phyloP scores from a whole-genome alignment of 92 coral and sea anemone genomes.

The Umimayanthus chanpuru region DNA sequence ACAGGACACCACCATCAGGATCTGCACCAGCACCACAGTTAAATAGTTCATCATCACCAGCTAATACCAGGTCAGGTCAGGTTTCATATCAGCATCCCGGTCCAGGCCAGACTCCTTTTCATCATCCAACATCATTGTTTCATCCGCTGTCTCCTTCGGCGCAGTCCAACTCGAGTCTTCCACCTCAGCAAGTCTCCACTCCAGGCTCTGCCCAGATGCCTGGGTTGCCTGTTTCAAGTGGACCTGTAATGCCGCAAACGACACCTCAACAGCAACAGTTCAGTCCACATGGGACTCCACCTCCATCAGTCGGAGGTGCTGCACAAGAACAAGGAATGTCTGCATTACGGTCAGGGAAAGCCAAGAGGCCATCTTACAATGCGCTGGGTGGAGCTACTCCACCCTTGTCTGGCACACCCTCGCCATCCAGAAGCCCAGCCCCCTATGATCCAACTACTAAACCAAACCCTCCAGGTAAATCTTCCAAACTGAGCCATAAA shows the following conservation, averaged over 20 bases:
- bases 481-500: not conserved
- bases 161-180: not conserved
- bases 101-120: conserved; percentile 21
- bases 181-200: conserved; percentile 5
- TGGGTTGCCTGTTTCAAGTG: conserved; percentile 14
- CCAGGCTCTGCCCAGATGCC: conserved; percentile 22
- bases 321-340: conserved; percentile 73
- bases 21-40: conserved; percentile 12
- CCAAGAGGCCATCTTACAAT: conserved; percentile 71
- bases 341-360: conserved; percentile 84
- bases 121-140: conserved; percentile 12
- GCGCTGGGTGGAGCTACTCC: conserved; percentile 50
- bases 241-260: not conserved
- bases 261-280: conserved; percentile 42
- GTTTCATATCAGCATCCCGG: not conserved
- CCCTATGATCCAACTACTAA: conserved; percentile 42
- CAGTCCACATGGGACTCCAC: conserved; percentile 57
- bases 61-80: not conserved
- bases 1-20: conserved; percentile 1
- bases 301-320: conserved; percentile 51
- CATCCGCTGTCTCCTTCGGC: conserved; percentile 5
- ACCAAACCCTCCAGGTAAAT: conserved; percentile 36
- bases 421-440: conserved; percentile 44
- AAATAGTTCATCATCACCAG: conserved; percentile 6
- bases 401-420: conserved; percentile 12